Evolutionary conservation across 2,797 vertebrate species (phyloP), one percentile per base, ranked within the genome.

Genomic region (Premnoplex brunnescens): DNA sequence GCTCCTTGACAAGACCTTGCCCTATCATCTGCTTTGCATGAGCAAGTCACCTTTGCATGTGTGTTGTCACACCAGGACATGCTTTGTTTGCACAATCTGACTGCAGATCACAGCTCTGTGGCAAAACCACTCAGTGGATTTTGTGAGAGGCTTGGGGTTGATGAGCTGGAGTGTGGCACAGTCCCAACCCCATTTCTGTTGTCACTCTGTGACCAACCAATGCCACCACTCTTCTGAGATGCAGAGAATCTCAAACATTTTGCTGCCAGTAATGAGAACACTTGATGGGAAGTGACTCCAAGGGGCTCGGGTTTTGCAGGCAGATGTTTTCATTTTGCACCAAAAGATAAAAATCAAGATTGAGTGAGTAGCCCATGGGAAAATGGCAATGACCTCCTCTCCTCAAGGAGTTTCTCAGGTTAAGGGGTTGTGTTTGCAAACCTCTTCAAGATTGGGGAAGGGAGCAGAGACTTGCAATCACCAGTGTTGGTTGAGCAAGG

Each of bases 121-220:
- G 26, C 39, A 75, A 68, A 88, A 9, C 27, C 12, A 4, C 1
- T 1, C 8, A 1, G 12, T 39, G n/a, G 37, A 9, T 67, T 79
- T 76, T 0, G 0, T 7, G 26, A 68, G 68, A 41, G 66, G 23
- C 2, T 5, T 8, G 32, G 19, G 9, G 3, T 2, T 15, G 51
- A 56, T 63, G 51, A 72, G 34, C 17, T 27, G 46, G n/a, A 82
- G 48, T 0, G 0, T 23, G 59, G 30, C 41, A 16, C 0, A 0
- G 34, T 59, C 71, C n/a, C 59, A 28, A 23, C 63, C 14, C 9
- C 3, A 20, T 56, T 36, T 24, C 6, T 64, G 1, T n/a, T 44
- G 12, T 14, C 12, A 1, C 28, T 69, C 28, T 22, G 5, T 77
- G 72, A 51, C 66, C 60, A 58, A 41, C 22, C 10, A 21, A 4